phyloP scores from a whole-genome alignment of 2,113 vertebrate species.

The Phaethon lepturus region DNA sequence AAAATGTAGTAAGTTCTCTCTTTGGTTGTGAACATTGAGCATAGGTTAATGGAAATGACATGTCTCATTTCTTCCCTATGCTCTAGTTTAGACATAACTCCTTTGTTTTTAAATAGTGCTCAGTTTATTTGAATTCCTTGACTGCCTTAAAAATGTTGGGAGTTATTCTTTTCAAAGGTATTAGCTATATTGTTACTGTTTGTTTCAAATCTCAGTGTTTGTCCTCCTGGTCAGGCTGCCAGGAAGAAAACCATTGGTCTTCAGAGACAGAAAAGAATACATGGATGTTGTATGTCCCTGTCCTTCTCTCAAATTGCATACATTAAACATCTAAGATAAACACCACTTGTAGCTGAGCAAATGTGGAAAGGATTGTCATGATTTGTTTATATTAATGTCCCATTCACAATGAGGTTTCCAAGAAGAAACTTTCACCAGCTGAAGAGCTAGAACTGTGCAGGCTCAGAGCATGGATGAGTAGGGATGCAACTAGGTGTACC shows the following conservation, averaged over 20 bases:
- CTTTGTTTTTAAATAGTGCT: conserved; percentile 6
- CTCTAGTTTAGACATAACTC: not conserved
- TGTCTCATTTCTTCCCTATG: not conserved
- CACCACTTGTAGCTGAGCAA: not conserved
- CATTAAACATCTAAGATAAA: not conserved
- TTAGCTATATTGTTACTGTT: not conserved
- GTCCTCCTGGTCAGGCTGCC: not conserved
- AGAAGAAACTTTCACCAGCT: not conserved
- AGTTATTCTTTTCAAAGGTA: not conserved
- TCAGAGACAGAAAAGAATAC: not conserved
- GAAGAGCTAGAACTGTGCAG: not conserved
- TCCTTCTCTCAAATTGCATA: not conserved
- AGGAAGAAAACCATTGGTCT: not conserved
- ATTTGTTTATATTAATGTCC: not conserved
- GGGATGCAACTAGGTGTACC: not conserved
- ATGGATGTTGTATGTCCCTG: not conserved
- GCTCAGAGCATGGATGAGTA: not conserved
- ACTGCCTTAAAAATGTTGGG: not conserved
- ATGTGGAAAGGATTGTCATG: not conserved
- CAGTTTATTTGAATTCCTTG: not conserved
- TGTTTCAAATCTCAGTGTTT: not conserved
- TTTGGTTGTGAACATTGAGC: not conserved
- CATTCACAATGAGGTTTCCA: not conserved
- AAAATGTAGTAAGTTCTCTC: not conserved
- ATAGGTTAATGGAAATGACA: not conserved